A percentile compares a stretch with the other conserved stretches of the same genome.
These are phyloP conservation scores for Agrochola lota DNA, from an alignment of 2,888 invertebrate genomes.

Conservation along the genomic window DNA sequence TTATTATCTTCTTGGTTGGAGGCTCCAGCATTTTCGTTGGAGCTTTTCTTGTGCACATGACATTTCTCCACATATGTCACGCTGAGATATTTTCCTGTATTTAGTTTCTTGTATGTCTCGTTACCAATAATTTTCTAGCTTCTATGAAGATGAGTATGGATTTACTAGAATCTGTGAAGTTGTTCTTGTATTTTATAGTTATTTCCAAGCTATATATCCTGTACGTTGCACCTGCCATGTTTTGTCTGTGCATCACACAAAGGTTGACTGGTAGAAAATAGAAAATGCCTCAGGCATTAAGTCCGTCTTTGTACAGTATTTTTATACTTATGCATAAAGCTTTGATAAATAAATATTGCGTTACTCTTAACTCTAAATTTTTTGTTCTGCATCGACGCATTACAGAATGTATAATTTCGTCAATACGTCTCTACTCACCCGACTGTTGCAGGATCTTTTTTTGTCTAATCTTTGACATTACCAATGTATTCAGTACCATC, in stretches of 20 bases:
- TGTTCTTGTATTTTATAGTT: background rate
- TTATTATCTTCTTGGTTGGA: background rate
- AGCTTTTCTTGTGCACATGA: background rate
- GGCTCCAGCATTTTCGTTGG: background rate
- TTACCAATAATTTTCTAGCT: background rate
- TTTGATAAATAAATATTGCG: too few species aligned
- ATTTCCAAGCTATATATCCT: too few species aligned
- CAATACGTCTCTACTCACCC: background rate
- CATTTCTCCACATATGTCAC: background rate
- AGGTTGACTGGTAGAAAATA: too few species aligned
- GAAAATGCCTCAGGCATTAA: too few species aligned
- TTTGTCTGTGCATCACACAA: too few species aligned
- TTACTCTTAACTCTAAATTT: background rate
- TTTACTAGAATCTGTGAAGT: background rate
- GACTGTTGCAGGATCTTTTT: constrained; percentile 31
- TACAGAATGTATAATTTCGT: background rate
- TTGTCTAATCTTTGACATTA: constrained; percentile 18
- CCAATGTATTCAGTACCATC: constrained; percentile 47
- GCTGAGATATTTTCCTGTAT: background rate
- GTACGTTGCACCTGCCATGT: too few species aligned
- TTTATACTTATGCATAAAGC: too few species aligned
- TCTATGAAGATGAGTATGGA: background rate
- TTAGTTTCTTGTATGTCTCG: background rate
- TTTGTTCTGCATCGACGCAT: background rate
- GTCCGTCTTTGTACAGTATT: too few species aligned